Base-by-base conservation (phyloP, 2,797 vertebrate genomes). In the Mormyrus proboscirostris region DNA sequence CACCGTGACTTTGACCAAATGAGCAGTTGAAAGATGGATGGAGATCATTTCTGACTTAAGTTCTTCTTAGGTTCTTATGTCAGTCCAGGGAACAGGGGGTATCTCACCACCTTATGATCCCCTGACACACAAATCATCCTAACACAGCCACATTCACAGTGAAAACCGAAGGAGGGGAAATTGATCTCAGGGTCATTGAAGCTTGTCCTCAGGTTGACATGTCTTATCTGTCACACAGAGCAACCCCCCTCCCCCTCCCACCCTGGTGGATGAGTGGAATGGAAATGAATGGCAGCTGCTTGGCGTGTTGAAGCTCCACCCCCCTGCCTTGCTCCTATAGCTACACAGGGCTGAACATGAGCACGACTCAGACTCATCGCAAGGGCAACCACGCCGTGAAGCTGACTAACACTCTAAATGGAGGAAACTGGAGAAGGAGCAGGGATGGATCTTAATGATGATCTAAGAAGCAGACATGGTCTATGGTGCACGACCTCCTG, bases 211-310 rank as follows among this genome's bases (percentile, higher is more conserved):
- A 41, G 25, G 33, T 14, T 57, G 59, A 57, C 29, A 33, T 29
- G 6, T 87, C 7, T 87, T 33, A 59, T 87, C 85, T 1, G 8
- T 44, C 51, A 59, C 51, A n/a, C 29, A 57, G 16, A 55, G 16
- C 33, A 1, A n/a, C 29, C 10, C 84, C 84, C 19, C 25, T n/a
- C 29, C 8, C n/a, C 25, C 50, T 12, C 12, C 84, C 2, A 0
- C 53, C 53, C 53, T 4, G 16, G 53, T 41, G 50, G 33, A n/a
- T 90, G 92, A 91, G 93, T 92, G 88, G 92, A 94, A 94, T 94
- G 92, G 91, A 94, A 91, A 95, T 94, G 94, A 90, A 94, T 94
- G 94, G 92, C 89, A 91, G 84, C 88, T 89, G 90, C 92, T 91
- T 89, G 92, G 93, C 1, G 93, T 94, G 93, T 93, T 94, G 93